phyloP scores from a whole-genome alignment of 2,797 vertebrate genomes.

The Labeo calbasu region DNA sequence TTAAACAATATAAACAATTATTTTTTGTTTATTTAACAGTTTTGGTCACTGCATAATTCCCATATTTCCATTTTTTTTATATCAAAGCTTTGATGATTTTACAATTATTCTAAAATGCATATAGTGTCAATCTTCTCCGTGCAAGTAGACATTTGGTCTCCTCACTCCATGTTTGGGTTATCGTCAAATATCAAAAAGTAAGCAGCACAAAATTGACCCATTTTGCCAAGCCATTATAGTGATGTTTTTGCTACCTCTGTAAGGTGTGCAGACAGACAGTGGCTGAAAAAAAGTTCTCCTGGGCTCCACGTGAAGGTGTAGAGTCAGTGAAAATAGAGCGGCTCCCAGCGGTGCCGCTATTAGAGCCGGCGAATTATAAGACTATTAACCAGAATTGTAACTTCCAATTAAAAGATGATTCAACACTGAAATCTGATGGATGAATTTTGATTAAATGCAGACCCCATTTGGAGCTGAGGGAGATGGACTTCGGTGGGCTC shows the following conservation, averaged over 20 bases:
- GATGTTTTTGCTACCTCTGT: conserved; percentile 59
- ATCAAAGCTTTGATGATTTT: neutral
- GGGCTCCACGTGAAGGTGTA: conserved; percentile 64
- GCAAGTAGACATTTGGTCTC: conserved; percentile 33
- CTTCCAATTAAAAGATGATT: conserved; percentile 99
- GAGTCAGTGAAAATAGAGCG: conserved; percentile 91
- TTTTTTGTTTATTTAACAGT: neutral
- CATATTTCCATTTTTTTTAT: neutral
- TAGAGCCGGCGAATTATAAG: conserved; percentile 97
- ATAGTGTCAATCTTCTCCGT: neutral
- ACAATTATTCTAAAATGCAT: neutral
- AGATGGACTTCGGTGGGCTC: conserved; percentile 86
- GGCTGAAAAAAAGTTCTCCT: conserved; percentile 55
- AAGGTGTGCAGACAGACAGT: conserved; percentile 15
- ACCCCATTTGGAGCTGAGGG: conserved; percentile 94
- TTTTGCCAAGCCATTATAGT: conserved; percentile 63
- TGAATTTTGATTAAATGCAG: conserved; percentile 99
- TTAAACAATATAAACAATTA: neutral
- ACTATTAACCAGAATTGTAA: conserved; percentile 99
- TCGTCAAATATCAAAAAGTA: neutral
- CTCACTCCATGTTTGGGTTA: neutral
- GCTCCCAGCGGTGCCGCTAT: conserved; percentile 97
- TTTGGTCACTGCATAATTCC: neutral
- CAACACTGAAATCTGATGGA: conserved; percentile 99
- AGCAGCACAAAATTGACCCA: conserved; percentile 60